A percentile compares a stretch with the other conserved stretches of the same genome.
phyloP scores from a whole-genome alignment of 2,888 invertebrate genomes.

The Drosophila aldrichi region DNA sequence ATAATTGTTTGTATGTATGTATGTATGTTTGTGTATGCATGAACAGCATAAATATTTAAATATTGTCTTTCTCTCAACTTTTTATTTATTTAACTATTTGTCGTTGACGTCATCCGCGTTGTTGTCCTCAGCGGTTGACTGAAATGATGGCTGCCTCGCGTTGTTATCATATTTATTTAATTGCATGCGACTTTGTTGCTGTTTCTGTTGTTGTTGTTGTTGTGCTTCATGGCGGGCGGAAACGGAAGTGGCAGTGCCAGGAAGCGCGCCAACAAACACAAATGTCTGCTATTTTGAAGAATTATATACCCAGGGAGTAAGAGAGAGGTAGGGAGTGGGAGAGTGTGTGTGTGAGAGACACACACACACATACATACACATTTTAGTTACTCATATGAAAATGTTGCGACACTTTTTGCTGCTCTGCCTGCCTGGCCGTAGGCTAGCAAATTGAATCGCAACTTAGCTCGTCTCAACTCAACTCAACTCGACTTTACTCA shows the following conservation, averaged over 20 bases:
- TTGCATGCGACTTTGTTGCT: slow-evolving; percentile 69
- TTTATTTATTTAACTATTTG: slow-evolving; percentile 49
- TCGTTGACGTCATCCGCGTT: slow-evolving; percentile 21
- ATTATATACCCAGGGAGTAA: slow-evolving; percentile 57
- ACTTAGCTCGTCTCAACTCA: slow-evolving; percentile 35
- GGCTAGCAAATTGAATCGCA: slow-evolving; percentile 35
- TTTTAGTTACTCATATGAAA: slow-evolving; percentile 58
- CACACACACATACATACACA: slow-evolving; percentile 20
- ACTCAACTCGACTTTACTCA: slow-evolving; percentile 6
- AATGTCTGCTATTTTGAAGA: slow-evolving; percentile 80
- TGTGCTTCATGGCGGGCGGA: slow-evolving; percentile 56
- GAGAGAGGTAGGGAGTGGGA: background rate
- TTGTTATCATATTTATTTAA: slow-evolving; percentile 77
- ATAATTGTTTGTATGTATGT: slow-evolving; percentile 4
- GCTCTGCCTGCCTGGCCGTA: slow-evolving; percentile 32
- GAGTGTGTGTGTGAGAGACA: background rate
- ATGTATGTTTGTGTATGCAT: slow-evolving; percentile 8
- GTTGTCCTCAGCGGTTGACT: slow-evolving; percentile 24
- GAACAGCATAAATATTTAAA: slow-evolving; percentile 8
- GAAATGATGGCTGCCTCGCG: slow-evolving; percentile 20
- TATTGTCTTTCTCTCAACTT: slow-evolving; percentile 18
- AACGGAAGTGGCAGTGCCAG: slow-evolving; percentile 80
- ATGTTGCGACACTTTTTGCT: slow-evolving; percentile 29
- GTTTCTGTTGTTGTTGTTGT: slow-evolving; percentile 21
- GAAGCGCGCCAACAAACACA: slow-evolving; percentile 80